phyloP scores from a whole-genome alignment of 2,113 vertebrate genomes.

The Madoqua kirkii region DNA sequence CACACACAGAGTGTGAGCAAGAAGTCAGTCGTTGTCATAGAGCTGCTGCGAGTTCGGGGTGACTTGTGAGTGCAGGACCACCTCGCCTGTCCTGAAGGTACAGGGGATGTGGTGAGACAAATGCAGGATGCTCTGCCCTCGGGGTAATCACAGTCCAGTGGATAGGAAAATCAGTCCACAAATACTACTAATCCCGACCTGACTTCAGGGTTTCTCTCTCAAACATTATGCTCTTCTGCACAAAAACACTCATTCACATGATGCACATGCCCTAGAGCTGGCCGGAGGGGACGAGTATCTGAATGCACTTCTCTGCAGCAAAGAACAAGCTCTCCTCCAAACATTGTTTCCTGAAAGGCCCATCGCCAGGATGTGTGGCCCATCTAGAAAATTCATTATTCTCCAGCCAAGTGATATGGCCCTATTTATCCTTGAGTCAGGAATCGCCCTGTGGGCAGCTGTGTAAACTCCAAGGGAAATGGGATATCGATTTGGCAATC shows the following conservation, averaged over 20 bases:
- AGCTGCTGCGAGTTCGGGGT: neutral
- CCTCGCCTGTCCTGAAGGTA: neutral
- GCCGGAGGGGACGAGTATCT: neutral
- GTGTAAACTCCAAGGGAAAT: slow-evolving; percentile 62
- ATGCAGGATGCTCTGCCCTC: neutral
- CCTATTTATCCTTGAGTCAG: slow-evolving; percentile 50
- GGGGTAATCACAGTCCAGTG: neutral
- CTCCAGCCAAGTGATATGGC: neutral
- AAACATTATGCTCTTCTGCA: too few species aligned
- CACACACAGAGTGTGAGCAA: fast-evolving
- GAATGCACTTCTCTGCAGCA: neutral
- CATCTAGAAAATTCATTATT: slow-evolving; percentile 55
- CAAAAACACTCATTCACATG: neutral
- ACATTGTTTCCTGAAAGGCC: neutral
- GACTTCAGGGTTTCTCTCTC: neutral
- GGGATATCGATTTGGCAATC: slow-evolving; percentile 57
- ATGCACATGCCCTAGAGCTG: neutral
- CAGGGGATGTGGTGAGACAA: fast-evolving
- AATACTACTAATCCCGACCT: neutral
- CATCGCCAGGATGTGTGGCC: neutral
- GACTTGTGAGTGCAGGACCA: neutral
- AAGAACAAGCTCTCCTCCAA: neutral
- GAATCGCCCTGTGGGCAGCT: slow-evolving; percentile 57
- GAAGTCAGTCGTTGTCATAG: neutral
- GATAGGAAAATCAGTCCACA: neutral